Base-by-base conservation (phyloP, 2,113 vertebrate species). In the Python bivittatus region DNA sequence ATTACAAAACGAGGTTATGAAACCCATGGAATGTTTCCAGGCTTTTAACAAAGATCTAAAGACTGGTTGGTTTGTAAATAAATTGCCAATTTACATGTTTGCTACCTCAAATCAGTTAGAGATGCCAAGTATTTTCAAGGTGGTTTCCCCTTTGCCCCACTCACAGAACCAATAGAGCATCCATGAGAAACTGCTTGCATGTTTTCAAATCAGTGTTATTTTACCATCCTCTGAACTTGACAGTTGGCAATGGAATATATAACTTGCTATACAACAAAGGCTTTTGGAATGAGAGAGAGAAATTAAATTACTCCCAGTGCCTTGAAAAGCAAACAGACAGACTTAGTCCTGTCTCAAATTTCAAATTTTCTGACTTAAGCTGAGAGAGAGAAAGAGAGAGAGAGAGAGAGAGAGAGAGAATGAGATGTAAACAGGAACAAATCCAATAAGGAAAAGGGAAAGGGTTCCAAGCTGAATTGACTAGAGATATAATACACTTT, bases 81-180 rank as follows among this genome's bases (percentile, higher is more conserved):
- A 92, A 53, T 23, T 23, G 38, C 72, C 38, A 20, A 52, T 83
- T 20, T 57, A 38, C 10, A 60, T 91, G 7, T 79, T 88, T 88
- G 90, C 93, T 93, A 86, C 54, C 29, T 38, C 57, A 53, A 48
- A 20, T 1, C 27, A 60, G n/a, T 94, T 52, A 85, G 83, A 84
- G 57, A 58, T n/a, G 83, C 84, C 10, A 86, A 57, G 5, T 42
- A 20, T 61, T 29, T 17, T 86, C 53, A 54, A 91, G 25, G 54
- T 38, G 22, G 42, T 79, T 79, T 79, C 33, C 33, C 33, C 38
- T 72, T 4, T 29, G 29, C 53, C 11, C 2, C 33, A 79, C 38
- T 42, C 33, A 79, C 38, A 48, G 56, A 17, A 22, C 87, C 20
- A 94, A 94, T 93, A 84, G 90, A 94, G 33, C 6, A 93, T 91